Evolutionary conservation across 2,888 invertebrate species (phyloP), one percentile per base, ranked within the genome.

Genomic region (Diarsia brunnea): DNA sequence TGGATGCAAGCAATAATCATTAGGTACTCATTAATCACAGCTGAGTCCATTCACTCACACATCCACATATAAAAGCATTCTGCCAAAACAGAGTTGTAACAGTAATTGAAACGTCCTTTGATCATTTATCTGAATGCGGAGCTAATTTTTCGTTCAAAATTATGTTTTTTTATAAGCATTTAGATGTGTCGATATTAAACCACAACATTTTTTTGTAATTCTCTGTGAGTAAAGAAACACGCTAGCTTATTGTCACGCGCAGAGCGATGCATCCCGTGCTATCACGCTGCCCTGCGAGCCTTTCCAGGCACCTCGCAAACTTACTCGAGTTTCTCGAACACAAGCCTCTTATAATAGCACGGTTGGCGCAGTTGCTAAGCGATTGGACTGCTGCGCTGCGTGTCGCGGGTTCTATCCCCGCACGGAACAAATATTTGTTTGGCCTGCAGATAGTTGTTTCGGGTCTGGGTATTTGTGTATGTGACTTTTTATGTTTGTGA

Each of bases 151-250:
- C 8, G 16, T 58, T n/a, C 16, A 58, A 58, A 55, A 31, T 38
- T 47, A n/a, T n/a, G n/a, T n/a, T 14, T 24, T 55, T 55, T 16
- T 11, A 16, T 27, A 24, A 55, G 11, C 14, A 55, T 24, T 7
- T 55, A 55, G n/a, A 53, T 49, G 24, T n/a, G n/a, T n/a, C 12
- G n/a, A 5, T n/a, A n/a, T 53, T 4, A 51, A 51, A 3, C 0
- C 51, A 53, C 53, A 53, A n/a, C 53, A n/a, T 4, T 12, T n/a
- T 51, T n/a, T n/a, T 60, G n/a, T 16, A 65, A 60, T 51, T 19
- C 19, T 45, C 58, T 21, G 27, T 66, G 45, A 74, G 65, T 65
- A 73, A 53, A 58, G 31, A 47, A 19, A 49, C 16, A 61, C 61
- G 43, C 27, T 60, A 51, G 53, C 12, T 16, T 27, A 21, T 47